Percentiles rank a stretch among this genome's conserved stretches.
Conservation (phyloP, 92 coral and sea anemone species). For the Epizoanthus stellaris region DNA sequence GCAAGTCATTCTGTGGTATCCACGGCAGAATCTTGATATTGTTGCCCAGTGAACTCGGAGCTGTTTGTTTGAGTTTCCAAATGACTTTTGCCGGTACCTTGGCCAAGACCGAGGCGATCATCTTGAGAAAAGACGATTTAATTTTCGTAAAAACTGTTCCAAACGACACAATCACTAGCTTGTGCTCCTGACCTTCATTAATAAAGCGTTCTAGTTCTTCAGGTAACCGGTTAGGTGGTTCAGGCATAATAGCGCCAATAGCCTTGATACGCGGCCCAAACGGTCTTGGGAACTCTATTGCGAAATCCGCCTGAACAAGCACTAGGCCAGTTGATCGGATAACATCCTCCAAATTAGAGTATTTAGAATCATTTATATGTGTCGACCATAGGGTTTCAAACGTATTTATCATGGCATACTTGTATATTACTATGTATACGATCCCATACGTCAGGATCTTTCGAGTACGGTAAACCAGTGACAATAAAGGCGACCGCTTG, state of each 20-base stretch:
- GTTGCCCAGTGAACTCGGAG: neutral
- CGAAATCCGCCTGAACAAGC: neutral
- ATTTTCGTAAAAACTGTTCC: constrained; percentile 25
- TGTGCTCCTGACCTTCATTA: neutral
- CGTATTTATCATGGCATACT: neutral
- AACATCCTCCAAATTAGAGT: neutral
- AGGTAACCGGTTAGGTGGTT: neutral
- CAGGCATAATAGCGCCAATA: neutral
- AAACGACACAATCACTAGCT: constrained; percentile 33
- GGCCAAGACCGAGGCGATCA: constrained; percentile 62
- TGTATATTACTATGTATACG: neutral
- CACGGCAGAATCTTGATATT: constrained; percentile 26
- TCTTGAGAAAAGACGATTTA: constrained; percentile 48
- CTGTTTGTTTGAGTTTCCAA: constrained; percentile 73
- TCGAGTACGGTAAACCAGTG: neutral
- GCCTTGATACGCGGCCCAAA: neutral
- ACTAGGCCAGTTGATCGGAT: constrained; percentile 20
- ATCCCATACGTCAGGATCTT: neutral
- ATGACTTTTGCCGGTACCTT: constrained; percentile 68
- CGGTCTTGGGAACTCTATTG: neutral
- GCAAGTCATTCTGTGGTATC: constrained; percentile 13
- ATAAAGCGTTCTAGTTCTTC: neutral
- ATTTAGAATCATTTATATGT: neutral
- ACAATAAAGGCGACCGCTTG: neutral
- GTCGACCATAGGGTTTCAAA: neutral